Percentiles rank a stretch among this genome's conserved stretches.
Conservation (phyloP, 2,797 vertebrate genomes). For the Fringilla coelebs region DNA sequence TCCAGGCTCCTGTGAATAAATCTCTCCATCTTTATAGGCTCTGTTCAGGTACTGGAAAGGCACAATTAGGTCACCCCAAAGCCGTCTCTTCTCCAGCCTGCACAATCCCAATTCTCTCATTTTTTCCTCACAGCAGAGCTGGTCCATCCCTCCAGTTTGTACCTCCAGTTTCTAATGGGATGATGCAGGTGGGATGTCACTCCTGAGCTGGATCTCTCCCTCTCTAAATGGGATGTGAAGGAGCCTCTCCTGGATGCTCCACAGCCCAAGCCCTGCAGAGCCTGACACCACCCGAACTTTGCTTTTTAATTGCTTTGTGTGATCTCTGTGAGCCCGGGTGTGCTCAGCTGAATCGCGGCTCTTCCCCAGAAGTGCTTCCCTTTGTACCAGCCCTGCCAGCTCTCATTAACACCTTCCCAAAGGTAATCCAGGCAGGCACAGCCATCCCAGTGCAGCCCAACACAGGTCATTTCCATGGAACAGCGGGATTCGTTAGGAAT, state of each 20-base stretch:
- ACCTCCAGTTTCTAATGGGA: neutral
- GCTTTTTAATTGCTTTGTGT: neutral
- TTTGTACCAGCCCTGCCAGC: neutral
- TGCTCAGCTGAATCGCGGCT: neutral
- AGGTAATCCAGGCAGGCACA: neutral
- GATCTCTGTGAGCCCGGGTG: neutral
- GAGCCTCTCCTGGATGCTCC: neutral
- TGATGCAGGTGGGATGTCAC: neutral
- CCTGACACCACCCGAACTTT: neutral
- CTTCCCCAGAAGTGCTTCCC: neutral
- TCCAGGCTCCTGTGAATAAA: neutral
- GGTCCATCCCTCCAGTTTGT: neutral
- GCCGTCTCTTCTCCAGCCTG: neutral
- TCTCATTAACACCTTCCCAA: constrained; percentile 2
- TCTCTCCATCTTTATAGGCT: neutral
- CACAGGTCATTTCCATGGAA: neutral
- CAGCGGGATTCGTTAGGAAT: constrained; percentile 5
- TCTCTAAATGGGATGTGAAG: neutral
- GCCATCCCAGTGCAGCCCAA: neutral
- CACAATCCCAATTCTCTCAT: neutral
- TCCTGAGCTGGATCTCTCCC: neutral
- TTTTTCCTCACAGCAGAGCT: neutral
- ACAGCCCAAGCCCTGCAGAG: fast-evolving
- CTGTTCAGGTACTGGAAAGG: neutral
- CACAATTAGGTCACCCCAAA: neutral